Base-by-base conservation (phyloP, 2,888 invertebrate species). In the Lacanobia wlatinum region DNA sequence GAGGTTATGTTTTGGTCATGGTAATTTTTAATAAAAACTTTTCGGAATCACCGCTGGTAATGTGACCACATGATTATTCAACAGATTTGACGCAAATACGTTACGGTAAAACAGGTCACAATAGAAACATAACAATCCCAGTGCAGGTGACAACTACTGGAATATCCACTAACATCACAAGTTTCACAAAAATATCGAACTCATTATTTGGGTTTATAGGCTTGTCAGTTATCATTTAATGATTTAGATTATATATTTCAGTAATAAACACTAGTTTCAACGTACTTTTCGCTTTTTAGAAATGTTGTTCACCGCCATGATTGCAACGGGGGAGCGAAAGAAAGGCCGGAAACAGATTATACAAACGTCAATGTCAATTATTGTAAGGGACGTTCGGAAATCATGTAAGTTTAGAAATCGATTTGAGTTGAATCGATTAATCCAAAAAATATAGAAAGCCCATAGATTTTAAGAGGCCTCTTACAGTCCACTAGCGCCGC, bases 221-320 rank as follows among this genome's bases (percentile, higher is more conserved):
- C 56, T 74, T 59, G 50, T 65, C 53, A 73, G 78, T 68, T 73
- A 82, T 81, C 72, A 48, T 78, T 76, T 76, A 72, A 80, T 43
- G 34, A 53, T 75, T 79, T 69, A 2, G 70, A 61, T 67, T 59
- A 64, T 68, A 74, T 93, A 94, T 94, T 94, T 94, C 68, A 38
- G 55, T 61, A 85, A 86, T 77, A 84, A 73, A 81, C 83, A 86
- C 82, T 81, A 76, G 85, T 87, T 89, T 85, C 64, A 87, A 95
- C 96, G 87, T 96, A 96, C 96, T 96, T 96, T 96, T 91, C 96
- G 96, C 93, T 96, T 96, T 94, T 96, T 96, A 79, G 96, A 96
- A 94, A 96, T 96, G 91, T 95, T 96, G 92, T 86, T 91, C 93
- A 92, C 94, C 94, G 96, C 96, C 96, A 96, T 96, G 96, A 93